Evolutionary conservation across 2,797 vertebrate genomes (phyloP).

Genomic region (Paedocypris micromegethes): DNA sequence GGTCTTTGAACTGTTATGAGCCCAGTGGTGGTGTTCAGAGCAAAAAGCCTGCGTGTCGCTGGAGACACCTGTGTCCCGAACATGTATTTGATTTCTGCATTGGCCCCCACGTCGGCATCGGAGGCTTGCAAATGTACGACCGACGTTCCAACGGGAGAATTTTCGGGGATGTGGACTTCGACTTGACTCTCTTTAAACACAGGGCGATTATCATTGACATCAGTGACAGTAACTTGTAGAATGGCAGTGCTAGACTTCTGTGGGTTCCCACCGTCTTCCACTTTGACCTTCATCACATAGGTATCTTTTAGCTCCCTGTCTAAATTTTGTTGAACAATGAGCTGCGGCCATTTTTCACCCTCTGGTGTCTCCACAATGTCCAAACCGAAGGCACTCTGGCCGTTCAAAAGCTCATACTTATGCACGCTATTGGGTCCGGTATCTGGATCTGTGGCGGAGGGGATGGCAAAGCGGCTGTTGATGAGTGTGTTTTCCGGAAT

Average conservation of each 20-base stretch:
- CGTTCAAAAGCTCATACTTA: slow-evolving; percentile 94
- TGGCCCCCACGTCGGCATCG: slow-evolving; percentile 92
- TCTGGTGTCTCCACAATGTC: slow-evolving; percentile 98
- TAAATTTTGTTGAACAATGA: slow-evolving; percentile 97
- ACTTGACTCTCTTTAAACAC: slow-evolving; percentile 96
- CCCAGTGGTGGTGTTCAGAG: slow-evolving; percentile 90
- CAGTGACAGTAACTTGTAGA: slow-evolving; percentile 95
- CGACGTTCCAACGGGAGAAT: slow-evolving; percentile 88
- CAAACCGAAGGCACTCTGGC: slow-evolving; percentile 94
- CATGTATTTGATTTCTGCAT: slow-evolving; percentile 94
- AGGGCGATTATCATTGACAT: slow-evolving; percentile 96
- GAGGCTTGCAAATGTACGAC: slow-evolving; percentile 95
- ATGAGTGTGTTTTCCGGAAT: slow-evolving; percentile 98
- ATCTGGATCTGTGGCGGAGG: slow-evolving; percentile 97
- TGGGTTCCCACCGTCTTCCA: slow-evolving; percentile 93
- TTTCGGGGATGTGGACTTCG: slow-evolving; percentile 94
- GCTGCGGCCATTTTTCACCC: slow-evolving; percentile 98
- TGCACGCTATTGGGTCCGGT: slow-evolving; percentile 96
- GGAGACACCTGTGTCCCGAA: slow-evolving; percentile 94
- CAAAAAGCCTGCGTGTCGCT: slow-evolving; percentile 93
- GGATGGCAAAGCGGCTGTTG: slow-evolving; percentile 97
- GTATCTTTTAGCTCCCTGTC: slow-evolving; percentile 98
- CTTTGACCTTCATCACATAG: slow-evolving; percentile 99
- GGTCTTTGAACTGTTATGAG: slow-evolving; percentile 93
- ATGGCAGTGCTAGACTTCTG: slow-evolving; percentile 99